These are phyloP conservation scores for Seriola quinqueradiata DNA, from an alignment of 2,113 vertebrate species.

Conservation along the genomic window DNA sequence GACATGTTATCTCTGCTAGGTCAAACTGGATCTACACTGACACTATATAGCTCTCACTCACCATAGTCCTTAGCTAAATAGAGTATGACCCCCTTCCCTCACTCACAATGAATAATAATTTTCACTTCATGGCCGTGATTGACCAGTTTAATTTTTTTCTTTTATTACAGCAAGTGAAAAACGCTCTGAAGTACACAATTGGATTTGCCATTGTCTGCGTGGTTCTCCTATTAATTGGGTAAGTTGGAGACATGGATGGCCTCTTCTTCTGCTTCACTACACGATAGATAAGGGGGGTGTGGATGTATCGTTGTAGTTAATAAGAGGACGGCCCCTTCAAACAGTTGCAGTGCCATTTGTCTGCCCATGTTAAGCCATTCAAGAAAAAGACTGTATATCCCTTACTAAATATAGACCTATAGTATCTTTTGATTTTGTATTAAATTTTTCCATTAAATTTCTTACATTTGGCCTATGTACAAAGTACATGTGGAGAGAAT, in stretches of 20 bases:
- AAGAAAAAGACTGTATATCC: constrained; percentile 2
- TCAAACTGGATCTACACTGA: constrained; percentile 56
- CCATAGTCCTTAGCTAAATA: constrained; percentile 54
- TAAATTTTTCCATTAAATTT: constrained; percentile 4
- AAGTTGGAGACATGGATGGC: constrained; percentile 80
- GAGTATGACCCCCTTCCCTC: constrained; percentile 48
- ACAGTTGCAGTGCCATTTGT: constrained; percentile 46
- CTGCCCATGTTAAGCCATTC: constrained; percentile 47
- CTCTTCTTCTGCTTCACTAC: constrained; percentile 51
- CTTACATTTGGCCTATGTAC: neutral
- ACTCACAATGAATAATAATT: constrained; percentile 63
- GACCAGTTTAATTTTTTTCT: constrained; percentile 69
- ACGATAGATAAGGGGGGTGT: constrained; percentile 29
- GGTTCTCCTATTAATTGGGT: constrained; percentile 96
- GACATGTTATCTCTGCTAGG: constrained; percentile 67
- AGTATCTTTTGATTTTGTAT: constrained; percentile 23
- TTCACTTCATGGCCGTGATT: constrained; percentile 59
- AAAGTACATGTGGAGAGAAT: constrained; percentile 3
- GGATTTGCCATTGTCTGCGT: constrained; percentile 92
- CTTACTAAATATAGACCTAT: constrained; percentile 27
- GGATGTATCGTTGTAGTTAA: constrained; percentile 65
- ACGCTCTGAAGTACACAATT: constrained; percentile 92
- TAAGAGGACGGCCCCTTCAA: constrained; percentile 58
- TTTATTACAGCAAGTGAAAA: constrained; percentile 93
- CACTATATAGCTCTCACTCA: constrained; percentile 57